Conservation (phyloP, 2,113 vertebrate species). For the Hemicordylus capensis region DNA sequence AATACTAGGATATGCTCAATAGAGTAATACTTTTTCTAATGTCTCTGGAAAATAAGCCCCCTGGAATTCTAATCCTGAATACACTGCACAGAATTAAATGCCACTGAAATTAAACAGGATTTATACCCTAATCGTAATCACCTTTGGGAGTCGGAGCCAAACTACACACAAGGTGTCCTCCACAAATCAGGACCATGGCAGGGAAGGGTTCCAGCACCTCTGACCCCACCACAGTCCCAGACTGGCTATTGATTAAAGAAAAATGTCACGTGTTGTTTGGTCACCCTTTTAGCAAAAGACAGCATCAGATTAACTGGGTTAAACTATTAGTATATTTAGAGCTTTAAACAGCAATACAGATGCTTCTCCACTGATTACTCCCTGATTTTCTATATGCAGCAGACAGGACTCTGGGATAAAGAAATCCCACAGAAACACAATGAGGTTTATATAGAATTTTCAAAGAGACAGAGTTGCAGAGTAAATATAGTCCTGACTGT, state of each 20-base stretch:
- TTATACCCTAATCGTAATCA: background rate
- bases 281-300: fast-evolving
- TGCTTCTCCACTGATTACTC: too few species aligned
- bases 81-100: background rate
- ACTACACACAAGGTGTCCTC: too few species aligned
- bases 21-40: background rate
- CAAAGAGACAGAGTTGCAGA: background rate
- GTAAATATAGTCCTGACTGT: background rate
- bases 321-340: background rate
- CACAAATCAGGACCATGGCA: too few species aligned
- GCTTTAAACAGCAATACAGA: background rate
- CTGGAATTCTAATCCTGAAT: background rate
- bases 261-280: too few species aligned
- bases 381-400: background rate
- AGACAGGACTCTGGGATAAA: background rate
- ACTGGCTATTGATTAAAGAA: too few species aligned
- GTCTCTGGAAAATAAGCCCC: background rate
- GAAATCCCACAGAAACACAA: background rate
- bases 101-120: background rate
- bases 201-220: too few species aligned
- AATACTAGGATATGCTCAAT: background rate
- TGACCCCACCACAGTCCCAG: too few species aligned
- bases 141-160: background rate
- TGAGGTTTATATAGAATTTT: background rate
- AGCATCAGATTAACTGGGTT: fast-evolving